These are phyloP conservation scores for Lophotis ruficrista DNA, from an alignment of 2,113 vertebrate genomes.

Conservation along the genomic window DNA sequence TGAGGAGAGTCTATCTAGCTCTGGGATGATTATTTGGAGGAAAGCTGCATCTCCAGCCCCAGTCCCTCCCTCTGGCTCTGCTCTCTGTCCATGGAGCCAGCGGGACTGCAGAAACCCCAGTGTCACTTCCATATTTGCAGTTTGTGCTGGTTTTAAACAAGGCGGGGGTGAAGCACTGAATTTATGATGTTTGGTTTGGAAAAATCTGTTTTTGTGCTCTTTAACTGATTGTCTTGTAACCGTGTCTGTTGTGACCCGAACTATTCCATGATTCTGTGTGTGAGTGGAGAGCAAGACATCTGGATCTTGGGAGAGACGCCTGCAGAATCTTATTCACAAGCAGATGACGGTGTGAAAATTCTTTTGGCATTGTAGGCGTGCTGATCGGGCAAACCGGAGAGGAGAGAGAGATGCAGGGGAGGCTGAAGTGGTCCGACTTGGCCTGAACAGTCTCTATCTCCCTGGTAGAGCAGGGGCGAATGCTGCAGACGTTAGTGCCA, in stretches of 20 bases:
- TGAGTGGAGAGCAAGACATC: neutral
- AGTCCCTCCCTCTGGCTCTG: neutral
- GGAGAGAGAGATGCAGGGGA: neutral
- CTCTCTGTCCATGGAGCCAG: neutral
- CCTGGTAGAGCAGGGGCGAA: neutral
- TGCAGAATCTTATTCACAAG: neutral
- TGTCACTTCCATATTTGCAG: neutral
- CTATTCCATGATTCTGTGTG: too few relatives aligned
- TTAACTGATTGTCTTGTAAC: conserved; percentile 27
- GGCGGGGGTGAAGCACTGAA: neutral
- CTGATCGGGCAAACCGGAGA: rapidly evolving
- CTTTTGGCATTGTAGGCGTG: neutral
- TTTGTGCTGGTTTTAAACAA: neutral
- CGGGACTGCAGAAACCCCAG: neutral
- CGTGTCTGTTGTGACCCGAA: neutral
- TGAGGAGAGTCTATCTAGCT: neutral
- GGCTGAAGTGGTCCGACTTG: neutral
- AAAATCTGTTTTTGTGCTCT: conserved; percentile 34
- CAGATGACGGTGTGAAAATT: neutral
- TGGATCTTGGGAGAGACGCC: neutral
- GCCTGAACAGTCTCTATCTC: neutral
- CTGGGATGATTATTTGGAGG: neutral
- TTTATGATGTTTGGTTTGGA: neutral
- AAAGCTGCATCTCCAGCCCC: neutral
- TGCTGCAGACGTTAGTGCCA: neutral